Percentiles rank a stretch among this genome's conserved stretches.
Evolutionary conservation across 2,797 vertebrate genomes (phyloP).

Genomic region (Martes flavigula): DNA sequence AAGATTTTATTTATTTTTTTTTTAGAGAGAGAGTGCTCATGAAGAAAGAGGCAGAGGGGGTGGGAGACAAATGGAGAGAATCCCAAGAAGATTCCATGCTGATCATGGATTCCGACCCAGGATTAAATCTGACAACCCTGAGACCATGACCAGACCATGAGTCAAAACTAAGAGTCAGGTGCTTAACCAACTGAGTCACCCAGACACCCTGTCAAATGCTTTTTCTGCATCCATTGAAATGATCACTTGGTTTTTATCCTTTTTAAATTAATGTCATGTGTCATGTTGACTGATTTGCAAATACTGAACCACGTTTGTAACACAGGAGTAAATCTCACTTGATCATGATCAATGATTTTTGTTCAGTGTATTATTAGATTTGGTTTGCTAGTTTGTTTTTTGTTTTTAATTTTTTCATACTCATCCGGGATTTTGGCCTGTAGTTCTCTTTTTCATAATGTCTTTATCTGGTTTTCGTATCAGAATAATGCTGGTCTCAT

Average conservation of each 20-base stretch:
- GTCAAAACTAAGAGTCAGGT: too few species aligned
- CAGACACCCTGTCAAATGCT: not conserved
- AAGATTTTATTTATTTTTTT: too few species aligned
- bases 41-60: too few species aligned
- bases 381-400: not conserved
- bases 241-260: not conserved
- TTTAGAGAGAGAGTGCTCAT: too few species aligned
- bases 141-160: too few species aligned
- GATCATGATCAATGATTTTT: not conserved
- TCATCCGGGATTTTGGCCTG: not conserved
- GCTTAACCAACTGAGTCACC: too few species aligned
- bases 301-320: not conserved
- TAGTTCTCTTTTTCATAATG: not conserved
- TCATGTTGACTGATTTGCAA: not conserved
- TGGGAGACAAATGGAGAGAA: too few species aligned
- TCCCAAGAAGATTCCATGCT: too few species aligned
- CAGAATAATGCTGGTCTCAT: not conserved
- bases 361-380: not conserved
- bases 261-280: not conserved
- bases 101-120: too few species aligned
- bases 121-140: too few species aligned
- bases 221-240: not conserved
- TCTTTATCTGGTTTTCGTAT: not conserved
- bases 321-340: not conserved
- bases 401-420: not conserved